Evolutionary conservation across 1,140 invertebrate genomes (phyloP), one percentile per base, ranked within the genome.

Genomic region (Drosophila parvula): DNA sequence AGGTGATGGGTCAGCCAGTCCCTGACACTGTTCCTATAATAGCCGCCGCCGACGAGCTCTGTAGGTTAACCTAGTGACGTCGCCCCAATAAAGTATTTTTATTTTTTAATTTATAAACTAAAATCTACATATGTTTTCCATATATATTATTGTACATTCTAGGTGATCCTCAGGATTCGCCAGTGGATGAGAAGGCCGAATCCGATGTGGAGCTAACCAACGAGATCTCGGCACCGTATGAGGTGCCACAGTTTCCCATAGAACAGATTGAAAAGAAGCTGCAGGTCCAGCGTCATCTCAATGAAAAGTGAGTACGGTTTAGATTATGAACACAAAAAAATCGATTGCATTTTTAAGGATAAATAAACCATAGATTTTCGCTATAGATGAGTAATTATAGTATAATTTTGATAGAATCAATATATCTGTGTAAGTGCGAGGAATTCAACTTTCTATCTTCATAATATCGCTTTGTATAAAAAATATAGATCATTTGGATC

Each of bases 221-320:
- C 92, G 97, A 98, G 93, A 96, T 98, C 73, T 98, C 97, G 14
- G 97, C 97, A 9, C 97, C 98, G 0, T 99, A 98, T 91, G 98
- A 99, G 93, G 96, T 99, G 14, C 97, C 98, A 0, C 97, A 98
- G 92, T 99, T 98, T 92, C 98, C 98, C 0, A 99, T 99, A 81
- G 98, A 99, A 92, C 97, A 98, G 90, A 97, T 97, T 60, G 98
- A 99, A 93, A 97, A 97, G 92, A 98, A 98, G 88, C 93, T 98
- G 9, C 95, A 97, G 38, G 96, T 98, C 63, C 97, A 98, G 89
- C 93, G 97, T n/a, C 97, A 98, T 90, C 93, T 98, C 4, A 98
- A 96, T 89, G 95, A 95, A 67, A 97, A 96, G 97, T 98, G 93
- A 95, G 95, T 95, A 63, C 10, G n/a, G n/a, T n/a, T n/a, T n/a